Conservation (phyloP, 2,888 invertebrate species). For the Folsomia manolachei region DNA sequence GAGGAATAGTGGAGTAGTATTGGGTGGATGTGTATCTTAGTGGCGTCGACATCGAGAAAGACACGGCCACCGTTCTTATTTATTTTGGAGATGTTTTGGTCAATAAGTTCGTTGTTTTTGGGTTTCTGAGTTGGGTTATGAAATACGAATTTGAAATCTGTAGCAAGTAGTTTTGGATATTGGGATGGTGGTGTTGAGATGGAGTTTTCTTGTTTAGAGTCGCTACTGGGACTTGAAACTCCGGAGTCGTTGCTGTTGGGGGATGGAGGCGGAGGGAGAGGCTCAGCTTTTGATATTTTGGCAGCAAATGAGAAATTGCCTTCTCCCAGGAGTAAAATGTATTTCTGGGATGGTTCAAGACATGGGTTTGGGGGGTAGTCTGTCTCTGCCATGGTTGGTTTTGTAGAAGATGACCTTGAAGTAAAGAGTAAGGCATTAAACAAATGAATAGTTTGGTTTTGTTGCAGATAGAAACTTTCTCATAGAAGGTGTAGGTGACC, state of each 20-base stretch:
- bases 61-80: neutral
- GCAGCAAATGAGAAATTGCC: neutral
- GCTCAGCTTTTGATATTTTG: neutral
- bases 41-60: neutral
- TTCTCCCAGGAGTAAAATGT: conserved; percentile 1
- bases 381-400: too few species aligned
- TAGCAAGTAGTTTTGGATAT: neutral
- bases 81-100: neutral
- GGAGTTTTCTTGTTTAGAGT: neutral
- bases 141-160: neutral
- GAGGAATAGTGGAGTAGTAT: neutral
- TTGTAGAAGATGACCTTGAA: too few species aligned
- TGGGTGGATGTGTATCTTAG: neutral
- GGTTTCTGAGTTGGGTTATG: neutral
- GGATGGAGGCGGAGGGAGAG: too few species aligned
- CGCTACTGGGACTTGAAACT: neutral
- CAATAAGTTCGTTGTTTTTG: neutral
- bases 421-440: too few species aligned
- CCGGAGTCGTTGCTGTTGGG: neutral
- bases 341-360: too few species aligned
- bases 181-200: neutral
- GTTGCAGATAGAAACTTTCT: too few species aligned
- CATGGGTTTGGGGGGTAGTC: too few species aligned
- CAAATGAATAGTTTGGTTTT: too few species aligned
- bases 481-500: too few species aligned